phyloP scores from a whole-genome alignment of 2,888 invertebrate species.

The Lasius fuliginosus region DNA sequence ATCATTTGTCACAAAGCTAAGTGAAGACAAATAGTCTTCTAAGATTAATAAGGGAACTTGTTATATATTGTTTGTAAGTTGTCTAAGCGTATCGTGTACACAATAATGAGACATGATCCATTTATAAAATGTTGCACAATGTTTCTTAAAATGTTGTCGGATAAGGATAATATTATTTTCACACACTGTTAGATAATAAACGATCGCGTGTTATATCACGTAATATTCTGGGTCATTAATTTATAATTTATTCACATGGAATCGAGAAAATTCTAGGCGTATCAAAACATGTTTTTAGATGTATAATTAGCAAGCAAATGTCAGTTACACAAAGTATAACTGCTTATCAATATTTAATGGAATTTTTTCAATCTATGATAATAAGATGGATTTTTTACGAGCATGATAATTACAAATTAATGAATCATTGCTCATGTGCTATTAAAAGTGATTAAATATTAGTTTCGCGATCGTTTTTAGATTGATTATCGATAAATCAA shows the following conservation, averaged over 20 bases:
- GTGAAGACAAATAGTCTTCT: slow-evolving; percentile 15
- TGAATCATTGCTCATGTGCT: not conserved
- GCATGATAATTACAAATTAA: slow-evolving; percentile 32
- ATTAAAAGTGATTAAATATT: slow-evolving; percentile 9
- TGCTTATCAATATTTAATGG: slow-evolving; percentile 9
- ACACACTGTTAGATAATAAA: slow-evolving; percentile 45
- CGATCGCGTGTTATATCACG: not conserved
- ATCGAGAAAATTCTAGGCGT: not conserved
- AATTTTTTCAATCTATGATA: slow-evolving; percentile 1
- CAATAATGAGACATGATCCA: slow-evolving; percentile 65
- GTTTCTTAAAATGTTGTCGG: slow-evolving; percentile 13
- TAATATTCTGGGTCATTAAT: slow-evolving; percentile 26
- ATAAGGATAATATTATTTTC: slow-evolving; percentile 33
- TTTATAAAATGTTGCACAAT: slow-evolving; percentile 40
- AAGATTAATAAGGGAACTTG: slow-evolving; percentile 15
- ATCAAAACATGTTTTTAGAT: not conserved
- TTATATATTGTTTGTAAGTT: not conserved
- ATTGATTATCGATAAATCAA: not conserved
- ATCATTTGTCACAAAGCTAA: not conserved
- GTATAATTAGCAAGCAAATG: slow-evolving; percentile 32
- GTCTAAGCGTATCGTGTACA: not conserved
- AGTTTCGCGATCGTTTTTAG: not conserved
- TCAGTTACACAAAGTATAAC: not conserved
- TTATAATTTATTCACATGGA: slow-evolving; percentile 37
- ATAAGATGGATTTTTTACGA: slow-evolving; percentile 1